Conservation (phyloP, 2,113 vertebrate species). For the Eptatretus burgeri region DNA sequence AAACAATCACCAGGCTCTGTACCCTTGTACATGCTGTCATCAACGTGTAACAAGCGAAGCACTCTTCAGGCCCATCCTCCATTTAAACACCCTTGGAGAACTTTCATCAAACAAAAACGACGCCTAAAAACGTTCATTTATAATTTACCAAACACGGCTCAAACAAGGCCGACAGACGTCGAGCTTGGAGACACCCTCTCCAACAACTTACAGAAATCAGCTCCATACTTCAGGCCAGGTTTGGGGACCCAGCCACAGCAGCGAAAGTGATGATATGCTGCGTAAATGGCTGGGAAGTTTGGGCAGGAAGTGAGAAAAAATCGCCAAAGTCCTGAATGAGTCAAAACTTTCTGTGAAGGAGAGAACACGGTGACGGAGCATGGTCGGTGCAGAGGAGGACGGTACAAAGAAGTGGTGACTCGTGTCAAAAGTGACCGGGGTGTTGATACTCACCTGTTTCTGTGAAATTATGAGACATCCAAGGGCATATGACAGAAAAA, state of each 20-base stretch:
- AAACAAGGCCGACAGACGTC: too few relatives aligned
- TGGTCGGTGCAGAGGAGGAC: neutral
- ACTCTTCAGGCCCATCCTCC: too few relatives aligned
- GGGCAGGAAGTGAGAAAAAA: conserved; percentile 24
- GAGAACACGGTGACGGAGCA: conserved; percentile 7
- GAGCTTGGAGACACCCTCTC: too few relatives aligned
- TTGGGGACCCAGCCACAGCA: conserved; percentile 75
- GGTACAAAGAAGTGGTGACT: neutral
- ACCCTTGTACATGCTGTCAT: too few relatives aligned
- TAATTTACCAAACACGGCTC: too few relatives aligned
- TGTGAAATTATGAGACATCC: conserved; percentile 47
- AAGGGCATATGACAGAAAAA: conserved; percentile 64
- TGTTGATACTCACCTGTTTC: conserved; percentile 25
- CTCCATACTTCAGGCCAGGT: conserved; percentile 56
- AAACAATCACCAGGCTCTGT: too few relatives aligned
- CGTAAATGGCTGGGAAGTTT: conserved; percentile 33
- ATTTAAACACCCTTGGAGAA: too few relatives aligned
- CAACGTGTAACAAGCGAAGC: too few relatives aligned
- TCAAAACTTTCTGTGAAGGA: conserved; percentile 23
- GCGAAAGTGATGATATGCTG: conserved; percentile 59
- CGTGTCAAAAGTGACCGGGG: neutral
- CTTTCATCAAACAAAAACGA: too few relatives aligned
- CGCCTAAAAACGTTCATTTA: too few relatives aligned
- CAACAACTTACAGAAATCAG: conserved; percentile 37
- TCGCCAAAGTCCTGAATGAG: conserved; percentile 37